These are phyloP conservation scores for Lordiphosa stackelbergi DNA, from an alignment of 1,140 invertebrate species.

Conservation along the genomic window DNA sequence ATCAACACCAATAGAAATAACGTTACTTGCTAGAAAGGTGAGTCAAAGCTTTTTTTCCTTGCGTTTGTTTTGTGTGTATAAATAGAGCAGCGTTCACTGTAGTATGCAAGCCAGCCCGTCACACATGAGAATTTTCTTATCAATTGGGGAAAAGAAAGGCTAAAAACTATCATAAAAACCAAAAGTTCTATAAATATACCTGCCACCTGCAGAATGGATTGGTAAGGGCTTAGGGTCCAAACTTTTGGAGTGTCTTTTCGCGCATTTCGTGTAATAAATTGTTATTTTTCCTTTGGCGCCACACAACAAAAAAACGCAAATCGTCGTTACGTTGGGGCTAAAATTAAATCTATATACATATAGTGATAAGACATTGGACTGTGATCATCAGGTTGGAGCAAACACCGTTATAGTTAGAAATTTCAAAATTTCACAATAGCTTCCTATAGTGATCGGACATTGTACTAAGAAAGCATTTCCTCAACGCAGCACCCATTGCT, in stretches of 20 bases:
- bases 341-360: too few species aligned
- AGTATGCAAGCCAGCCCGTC: slow-evolving; percentile 35
- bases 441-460: too few species aligned
- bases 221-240: slow-evolving; percentile 14
- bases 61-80: slow-evolving; percentile 36
- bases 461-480: too few species aligned
- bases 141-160: slow-evolving; percentile 48
- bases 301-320: slow-evolving; percentile 20
- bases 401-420: too few species aligned
- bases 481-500: too few species aligned
- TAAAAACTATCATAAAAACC: slow-evolving; percentile 33
- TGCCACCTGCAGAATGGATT: slow-evolving; percentile 9
- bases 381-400: too few species aligned
- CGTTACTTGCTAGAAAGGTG: slow-evolving; percentile 44
- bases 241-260: slow-evolving; percentile 51
- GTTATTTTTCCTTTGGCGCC: slow-evolving; percentile 46
- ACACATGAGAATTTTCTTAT: slow-evolving; percentile 47
- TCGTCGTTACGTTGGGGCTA: slow-evolving; percentile 50
- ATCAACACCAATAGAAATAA: slow-evolving; percentile 13
- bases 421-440: too few species aligned
- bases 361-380: too few species aligned
- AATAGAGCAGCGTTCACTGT: slow-evolving; percentile 36
- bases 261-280: slow-evolving; percentile 68
- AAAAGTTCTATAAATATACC: slow-evolving; percentile 50
- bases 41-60: slow-evolving; percentile 45